A percentile compares a stretch with the other conserved stretches of the same genome.
Conservation (phyloP, 2,888 invertebrate species). For the Liopterus haemorrhoidalis region DNA sequence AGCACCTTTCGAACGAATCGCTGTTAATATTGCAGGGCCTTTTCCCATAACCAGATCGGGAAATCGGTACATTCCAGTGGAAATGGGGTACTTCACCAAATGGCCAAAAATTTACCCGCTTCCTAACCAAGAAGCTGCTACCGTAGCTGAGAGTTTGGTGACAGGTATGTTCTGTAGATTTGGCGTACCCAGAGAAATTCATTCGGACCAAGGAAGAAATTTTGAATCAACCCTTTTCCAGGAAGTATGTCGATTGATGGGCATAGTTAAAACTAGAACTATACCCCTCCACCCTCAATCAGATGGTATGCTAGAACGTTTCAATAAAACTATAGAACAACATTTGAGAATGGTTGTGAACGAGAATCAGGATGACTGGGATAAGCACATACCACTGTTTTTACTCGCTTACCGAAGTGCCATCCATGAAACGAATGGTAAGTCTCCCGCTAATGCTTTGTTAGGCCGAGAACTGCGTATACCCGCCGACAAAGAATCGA, state of each 20-base stretch:
- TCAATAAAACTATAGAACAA: slow-evolving; percentile 5
- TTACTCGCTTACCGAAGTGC: slow-evolving; percentile 15
- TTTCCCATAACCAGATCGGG: background rate
- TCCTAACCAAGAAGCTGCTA: background rate
- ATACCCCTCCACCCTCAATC: background rate
- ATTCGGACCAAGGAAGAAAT: too few relatives aligned
- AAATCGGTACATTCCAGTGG: background rate
- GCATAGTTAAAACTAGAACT: too few relatives aligned
- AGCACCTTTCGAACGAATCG: too few relatives aligned
- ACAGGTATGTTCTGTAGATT: too few relatives aligned
- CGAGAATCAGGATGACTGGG: slow-evolving; percentile 5
- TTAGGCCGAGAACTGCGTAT: slow-evolving; percentile 3
- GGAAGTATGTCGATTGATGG: too few relatives aligned
- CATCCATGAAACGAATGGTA: slow-evolving; percentile 11
- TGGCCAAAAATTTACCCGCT: background rate
- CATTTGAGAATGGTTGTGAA: background rate
- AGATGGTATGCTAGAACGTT: slow-evolving; percentile 20
- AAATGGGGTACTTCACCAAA: background rate
- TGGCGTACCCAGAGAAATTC: too few relatives aligned
- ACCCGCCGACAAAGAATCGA: background rate
- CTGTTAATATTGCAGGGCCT: background rate
- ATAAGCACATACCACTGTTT: slow-evolving; percentile 20
- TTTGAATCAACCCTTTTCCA: too few relatives aligned
- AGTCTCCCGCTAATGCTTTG: slow-evolving; percentile 1
- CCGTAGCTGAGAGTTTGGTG: too few relatives aligned